Conservation (phyloP, 2,888 invertebrate genomes). For the Furcula furcula region DNA sequence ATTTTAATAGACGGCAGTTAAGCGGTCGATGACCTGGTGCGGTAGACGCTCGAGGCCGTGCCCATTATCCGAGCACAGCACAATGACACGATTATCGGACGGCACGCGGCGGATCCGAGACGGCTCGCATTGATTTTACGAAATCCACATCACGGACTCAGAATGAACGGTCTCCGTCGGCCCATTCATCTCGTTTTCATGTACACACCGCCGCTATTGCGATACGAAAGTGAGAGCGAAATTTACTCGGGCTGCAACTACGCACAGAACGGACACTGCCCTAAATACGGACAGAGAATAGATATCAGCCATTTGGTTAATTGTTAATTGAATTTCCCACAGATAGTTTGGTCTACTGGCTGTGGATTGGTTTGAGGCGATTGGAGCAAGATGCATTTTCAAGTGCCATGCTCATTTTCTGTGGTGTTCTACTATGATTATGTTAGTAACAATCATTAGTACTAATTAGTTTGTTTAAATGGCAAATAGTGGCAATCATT, state of each 20-base stretch:
- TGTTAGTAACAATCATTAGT: too few species aligned
- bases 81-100: conserved; percentile 70
- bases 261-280: conserved; percentile 55
- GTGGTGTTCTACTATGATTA: too few species aligned
- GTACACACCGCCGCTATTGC: conserved; percentile 71
- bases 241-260: conserved; percentile 71
- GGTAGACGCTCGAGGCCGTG: conserved; percentile 52
- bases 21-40: conserved; percentile 56
- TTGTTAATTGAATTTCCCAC: conserved; percentile 36
- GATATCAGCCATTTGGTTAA: conserved; percentile 38
- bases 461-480: too few species aligned
- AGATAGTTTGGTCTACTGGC: conserved; percentile 20
- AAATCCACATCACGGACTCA: conserved; percentile 73
- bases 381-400: too few species aligned
- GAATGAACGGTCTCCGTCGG: conserved; percentile 73
- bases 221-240: conserved; percentile 79
- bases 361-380: too few species aligned
- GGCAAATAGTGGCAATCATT: too few species aligned
- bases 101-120: conserved; percentile 61
- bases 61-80: conserved; percentile 63
- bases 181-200: conserved; percentile 81
- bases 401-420: too few species aligned
- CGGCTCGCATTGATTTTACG: conserved; percentile 74
- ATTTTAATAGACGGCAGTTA: conserved; percentile 58
- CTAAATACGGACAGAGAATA: conserved; percentile 64